These are phyloP conservation scores for Polypterus senegalus DNA, from an alignment of 2,113 vertebrate genomes.

Conservation along the genomic window DNA sequence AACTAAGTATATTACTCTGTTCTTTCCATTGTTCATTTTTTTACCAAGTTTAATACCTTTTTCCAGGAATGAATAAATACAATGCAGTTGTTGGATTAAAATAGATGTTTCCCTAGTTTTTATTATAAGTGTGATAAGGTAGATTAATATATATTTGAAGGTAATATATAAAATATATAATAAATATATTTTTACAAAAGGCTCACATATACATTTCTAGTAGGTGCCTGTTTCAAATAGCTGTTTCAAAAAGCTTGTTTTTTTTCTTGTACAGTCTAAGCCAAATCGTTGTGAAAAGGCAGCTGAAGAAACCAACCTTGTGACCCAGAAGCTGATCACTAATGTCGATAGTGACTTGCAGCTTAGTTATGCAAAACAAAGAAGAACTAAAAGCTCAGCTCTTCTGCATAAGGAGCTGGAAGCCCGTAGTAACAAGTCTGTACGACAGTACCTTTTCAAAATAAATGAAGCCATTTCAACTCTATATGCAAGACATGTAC, in stretches of 20 bases:
- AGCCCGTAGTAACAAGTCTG: conserved; percentile 71
- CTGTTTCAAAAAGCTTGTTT: not conserved
- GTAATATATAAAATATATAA: too few relatives aligned
- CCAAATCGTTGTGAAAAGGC: conserved; percentile 74
- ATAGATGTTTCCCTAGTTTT: too few relatives aligned
- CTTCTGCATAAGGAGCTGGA: conserved; percentile 90
- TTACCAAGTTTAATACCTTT: too few relatives aligned
- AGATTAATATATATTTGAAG: too few relatives aligned
- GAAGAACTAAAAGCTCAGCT: conserved; percentile 79
- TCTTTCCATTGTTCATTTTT: too few relatives aligned
- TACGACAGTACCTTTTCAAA: conserved; percentile 79
- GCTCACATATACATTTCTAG: too few relatives aligned
- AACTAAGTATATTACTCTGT: too few relatives aligned
- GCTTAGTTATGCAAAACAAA: conserved; percentile 87
- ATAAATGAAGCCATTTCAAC: conserved; percentile 88
- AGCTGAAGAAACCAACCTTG: conserved; percentile 71
- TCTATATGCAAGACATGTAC: conserved; percentile 82
- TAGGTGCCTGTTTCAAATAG: too few relatives aligned
- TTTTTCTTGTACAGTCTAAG: conserved; percentile 55
- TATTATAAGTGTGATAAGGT: too few relatives aligned
- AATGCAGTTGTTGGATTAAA: too few relatives aligned
- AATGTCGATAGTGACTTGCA: conserved; percentile 85
- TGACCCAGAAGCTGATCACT: conserved; percentile 89
- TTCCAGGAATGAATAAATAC: too few relatives aligned
- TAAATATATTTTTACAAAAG: too few relatives aligned